Evolutionary conservation across 2,113 vertebrate genomes (phyloP), one percentile per base, ranked within the genome.

Genomic region (Monarcha castaneiventris): DNA sequence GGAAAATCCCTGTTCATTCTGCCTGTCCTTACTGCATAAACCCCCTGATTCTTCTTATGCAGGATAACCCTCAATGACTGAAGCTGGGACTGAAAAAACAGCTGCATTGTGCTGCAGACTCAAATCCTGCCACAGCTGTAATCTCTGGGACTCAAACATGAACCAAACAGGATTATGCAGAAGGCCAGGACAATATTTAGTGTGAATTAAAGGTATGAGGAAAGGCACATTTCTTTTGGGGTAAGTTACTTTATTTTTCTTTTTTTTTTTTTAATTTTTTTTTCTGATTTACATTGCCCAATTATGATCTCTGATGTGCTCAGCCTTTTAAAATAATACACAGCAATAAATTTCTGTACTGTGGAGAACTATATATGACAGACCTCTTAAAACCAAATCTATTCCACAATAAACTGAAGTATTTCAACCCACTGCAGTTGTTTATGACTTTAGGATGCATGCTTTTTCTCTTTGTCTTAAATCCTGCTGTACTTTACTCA

Each of bases 51-150:
- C 91, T 84, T 87, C 75, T 93, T 52, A 27, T 15, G 82, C 84
- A 95, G 93, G 74, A 77, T 95, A 96, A 91, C 96, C 92, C 96
- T 97, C 92, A 20, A 41, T 0, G 46, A 81, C 93, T 92, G 90
- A 95, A 96, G 92, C 97, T 84, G 72, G 71, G 69, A 49, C 94
- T 96, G 91, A 93, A 67, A 94, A 97, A 97, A 97, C 81, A 97
- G 94, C 98, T 98, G 98, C 97, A 98, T 96, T 98, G 90, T 94
- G 90, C 98, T 98, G 98, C 98, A 98, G 97, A 94, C 84, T 96
- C 64, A 75, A 87, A 94, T 68, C 83, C 75, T 97, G 87, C 93
- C 94, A 95, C 88, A 97, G 96, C 75, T 92, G 52, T 74, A 66
- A 71, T 77, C 93, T 74, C 95, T 67, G 80, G 69, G 83, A 97